Evolutionary conservation across 2,888 invertebrate species (phyloP).

Genomic region (Leptopilina syphax): DNA sequence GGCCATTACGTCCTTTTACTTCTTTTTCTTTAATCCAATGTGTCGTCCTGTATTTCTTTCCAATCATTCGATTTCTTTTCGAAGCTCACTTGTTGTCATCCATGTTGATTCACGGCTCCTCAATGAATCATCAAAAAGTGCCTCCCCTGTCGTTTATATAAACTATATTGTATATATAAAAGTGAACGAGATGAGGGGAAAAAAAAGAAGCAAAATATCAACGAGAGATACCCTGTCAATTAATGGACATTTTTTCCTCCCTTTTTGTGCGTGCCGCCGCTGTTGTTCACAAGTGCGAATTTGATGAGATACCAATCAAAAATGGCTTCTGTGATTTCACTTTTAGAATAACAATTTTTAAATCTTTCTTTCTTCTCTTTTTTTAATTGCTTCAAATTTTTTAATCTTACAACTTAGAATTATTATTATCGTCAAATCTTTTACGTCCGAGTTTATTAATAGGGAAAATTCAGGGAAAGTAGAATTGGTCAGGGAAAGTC

Average conservation of each 20-base stretch:
- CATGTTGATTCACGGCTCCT: slow-evolving; percentile 28
- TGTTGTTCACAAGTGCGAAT: slow-evolving; percentile 34
- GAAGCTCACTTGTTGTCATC: slow-evolving; percentile 31
- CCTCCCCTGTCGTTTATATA: slow-evolving; percentile 20
- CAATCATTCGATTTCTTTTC: slow-evolving; percentile 31
- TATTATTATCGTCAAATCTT: too few species aligned
- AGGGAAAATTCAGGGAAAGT: too few species aligned
- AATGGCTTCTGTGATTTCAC: slow-evolving; percentile 21
- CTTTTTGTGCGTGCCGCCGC: not conserved
- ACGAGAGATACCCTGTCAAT: slow-evolving; percentile 25
- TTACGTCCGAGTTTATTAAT: too few species aligned
- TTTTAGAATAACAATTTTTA: not conserved
- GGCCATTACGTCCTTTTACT: slow-evolving; percentile 17
- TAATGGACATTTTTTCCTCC: slow-evolving; percentile 27
- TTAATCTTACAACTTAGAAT: too few species aligned
- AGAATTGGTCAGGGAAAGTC: too few species aligned
- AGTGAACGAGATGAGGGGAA: not conserved
- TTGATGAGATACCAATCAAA: slow-evolving; percentile 25
- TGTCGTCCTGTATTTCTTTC: slow-evolving; percentile 23
- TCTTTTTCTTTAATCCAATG: slow-evolving; percentile 16
- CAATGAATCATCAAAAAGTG: slow-evolving; percentile 37
- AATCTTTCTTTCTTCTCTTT: too few species aligned
- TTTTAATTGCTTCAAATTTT: too few species aligned
- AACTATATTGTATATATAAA: too few species aligned
- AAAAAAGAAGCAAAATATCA: not conserved